A percentile compares a stretch with the other conserved stretches of the same genome.
Conservation (phyloP, 2,113 vertebrate genomes). For the Notarius quadriscutis region DNA sequence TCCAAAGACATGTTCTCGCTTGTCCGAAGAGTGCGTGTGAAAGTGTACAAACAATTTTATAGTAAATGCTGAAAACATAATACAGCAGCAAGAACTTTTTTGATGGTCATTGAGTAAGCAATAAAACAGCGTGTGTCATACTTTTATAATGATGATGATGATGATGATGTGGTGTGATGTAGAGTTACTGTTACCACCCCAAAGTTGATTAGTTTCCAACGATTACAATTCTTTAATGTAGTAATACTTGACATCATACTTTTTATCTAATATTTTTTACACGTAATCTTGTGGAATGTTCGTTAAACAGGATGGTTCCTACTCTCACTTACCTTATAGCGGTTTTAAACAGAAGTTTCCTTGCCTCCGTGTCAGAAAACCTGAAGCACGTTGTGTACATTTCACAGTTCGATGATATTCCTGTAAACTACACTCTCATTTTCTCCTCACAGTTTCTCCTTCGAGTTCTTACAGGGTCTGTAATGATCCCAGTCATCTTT, state of each 20-base stretch:
- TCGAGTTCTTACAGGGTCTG: constrained; percentile 21
- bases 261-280: neutral
- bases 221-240: neutral
- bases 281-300: no score
- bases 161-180: neutral
- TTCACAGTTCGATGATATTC: neutral
- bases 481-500: constrained; percentile 50
- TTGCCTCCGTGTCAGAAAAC: neutral
- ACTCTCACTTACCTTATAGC: neutral
- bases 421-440: neutral
- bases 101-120: no score
- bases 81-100: no score
- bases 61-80: no score
- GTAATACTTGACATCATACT: neutral
- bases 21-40: no score
- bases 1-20: no score
- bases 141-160: neutral
- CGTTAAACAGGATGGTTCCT: no score
- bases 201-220: neutral
- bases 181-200: neutral
- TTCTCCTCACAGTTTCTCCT: neutral
- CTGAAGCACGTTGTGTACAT: neutral
- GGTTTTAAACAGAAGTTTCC: neutral
- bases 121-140: neutral
- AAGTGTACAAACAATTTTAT: no score